Evolutionary conservation across 1,140 invertebrate species (phyloP).

Genomic region (Teleopsis dalmanni): DNA sequence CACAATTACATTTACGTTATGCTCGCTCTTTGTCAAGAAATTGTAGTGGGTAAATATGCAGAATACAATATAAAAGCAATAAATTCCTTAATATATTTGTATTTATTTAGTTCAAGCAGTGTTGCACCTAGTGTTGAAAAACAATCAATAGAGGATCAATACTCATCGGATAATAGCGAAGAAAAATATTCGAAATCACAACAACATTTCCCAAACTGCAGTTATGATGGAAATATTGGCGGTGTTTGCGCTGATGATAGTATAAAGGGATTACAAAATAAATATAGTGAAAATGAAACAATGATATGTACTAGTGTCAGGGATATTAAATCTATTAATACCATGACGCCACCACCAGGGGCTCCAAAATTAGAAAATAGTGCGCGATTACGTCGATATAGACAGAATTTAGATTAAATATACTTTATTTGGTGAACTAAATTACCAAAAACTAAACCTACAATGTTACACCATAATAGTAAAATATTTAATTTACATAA

Average conservation of each 20-base stretch:
- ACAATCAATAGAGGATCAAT: slow-evolving; percentile 29
- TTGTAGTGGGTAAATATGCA: slow-evolving; percentile 24
- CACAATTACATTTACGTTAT: slow-evolving; percentile 65
- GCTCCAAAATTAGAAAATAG: slow-evolving; percentile 40
- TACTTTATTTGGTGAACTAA: too few relatives aligned
- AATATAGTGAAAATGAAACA: slow-evolving; percentile 1
- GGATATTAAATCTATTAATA: slow-evolving; percentile 15
- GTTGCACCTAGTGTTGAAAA: slow-evolving; percentile 26
- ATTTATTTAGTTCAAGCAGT: slow-evolving; percentile 17
- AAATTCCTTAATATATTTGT: not conserved
- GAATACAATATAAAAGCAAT: not conserved
- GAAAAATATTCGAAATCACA: slow-evolving; percentile 10
- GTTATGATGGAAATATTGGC: not conserved
- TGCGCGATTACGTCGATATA: slow-evolving; percentile 38
- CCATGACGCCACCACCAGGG: slow-evolving; percentile 35
- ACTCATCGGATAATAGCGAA: slow-evolving; percentile 23
- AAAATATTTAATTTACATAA: too few relatives aligned
- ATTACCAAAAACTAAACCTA: too few relatives aligned
- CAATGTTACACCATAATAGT: too few relatives aligned
- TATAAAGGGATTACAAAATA: not conserved
- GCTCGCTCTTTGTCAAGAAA: slow-evolving; percentile 52
- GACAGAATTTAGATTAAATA: slow-evolving; percentile 43
- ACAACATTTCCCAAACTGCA: not conserved
- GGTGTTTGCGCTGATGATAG: not conserved
- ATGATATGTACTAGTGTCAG: not conserved